Evolutionary conservation across 2,888 invertebrate genomes (phyloP).

Genomic region (Cephus rjabovi): DNA sequence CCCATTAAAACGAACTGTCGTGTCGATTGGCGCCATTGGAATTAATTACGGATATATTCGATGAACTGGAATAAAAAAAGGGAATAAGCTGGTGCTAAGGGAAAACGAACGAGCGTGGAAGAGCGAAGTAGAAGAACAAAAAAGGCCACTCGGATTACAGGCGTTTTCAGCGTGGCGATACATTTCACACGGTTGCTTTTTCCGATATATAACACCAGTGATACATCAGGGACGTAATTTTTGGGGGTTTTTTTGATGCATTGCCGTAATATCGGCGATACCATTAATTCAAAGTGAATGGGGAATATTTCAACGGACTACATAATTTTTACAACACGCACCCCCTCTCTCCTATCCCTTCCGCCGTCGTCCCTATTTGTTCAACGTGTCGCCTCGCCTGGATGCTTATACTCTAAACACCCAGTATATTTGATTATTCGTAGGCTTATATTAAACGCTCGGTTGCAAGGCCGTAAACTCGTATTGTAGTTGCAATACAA

Average conservation of each 20-base stretch:
- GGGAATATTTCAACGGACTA: conserved; percentile 51
- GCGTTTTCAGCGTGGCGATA: conserved; percentile 16
- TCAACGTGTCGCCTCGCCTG: background rate
- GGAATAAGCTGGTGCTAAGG: background rate
- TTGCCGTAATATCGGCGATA: conserved; percentile 58
- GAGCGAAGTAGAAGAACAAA: background rate
- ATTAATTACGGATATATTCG: background rate
- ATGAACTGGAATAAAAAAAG: background rate
- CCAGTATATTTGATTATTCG: background rate
- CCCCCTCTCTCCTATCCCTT: too few species aligned
- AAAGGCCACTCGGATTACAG: conserved; percentile 14
- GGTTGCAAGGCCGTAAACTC: background rate
- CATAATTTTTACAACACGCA: conserved; percentile 49
- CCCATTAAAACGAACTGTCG: background rate
- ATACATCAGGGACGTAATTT: conserved; percentile 56
- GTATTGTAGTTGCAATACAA: background rate
- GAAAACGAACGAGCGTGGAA: background rate
- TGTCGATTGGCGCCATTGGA: background rate
- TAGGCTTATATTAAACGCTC: background rate
- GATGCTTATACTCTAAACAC: background rate
- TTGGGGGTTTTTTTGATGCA: conserved; percentile 55
- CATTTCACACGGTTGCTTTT: conserved; percentile 25
- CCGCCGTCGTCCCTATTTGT: background rate
- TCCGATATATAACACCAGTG: conserved; percentile 7
- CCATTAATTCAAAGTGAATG: conserved; percentile 56